Evolutionary conservation across 2,113 vertebrate species (phyloP).

Genomic region (Anhinga anhinga): DNA sequence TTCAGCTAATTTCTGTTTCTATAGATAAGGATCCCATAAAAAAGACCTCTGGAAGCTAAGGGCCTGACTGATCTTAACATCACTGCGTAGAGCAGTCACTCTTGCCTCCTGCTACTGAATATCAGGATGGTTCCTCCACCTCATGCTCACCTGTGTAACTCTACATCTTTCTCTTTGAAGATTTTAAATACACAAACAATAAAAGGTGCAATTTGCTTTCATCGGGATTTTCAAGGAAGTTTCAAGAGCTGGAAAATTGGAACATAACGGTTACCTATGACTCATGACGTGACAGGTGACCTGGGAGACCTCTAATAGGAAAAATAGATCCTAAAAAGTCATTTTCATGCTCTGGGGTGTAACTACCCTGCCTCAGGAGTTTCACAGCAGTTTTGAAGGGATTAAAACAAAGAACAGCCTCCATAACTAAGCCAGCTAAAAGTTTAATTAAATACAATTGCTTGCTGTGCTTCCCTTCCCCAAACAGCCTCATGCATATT

Average conservation of each 20-base stretch:
- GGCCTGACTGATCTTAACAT: not conserved
- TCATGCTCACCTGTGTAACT: not conserved
- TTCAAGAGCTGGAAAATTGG: not conserved
- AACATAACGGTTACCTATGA: not conserved
- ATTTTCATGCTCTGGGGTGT: not conserved
- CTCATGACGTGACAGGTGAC: not conserved
- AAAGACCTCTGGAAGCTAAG: not conserved
- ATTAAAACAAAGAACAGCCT: conserved; percentile 61
- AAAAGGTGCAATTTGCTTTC: not conserved
- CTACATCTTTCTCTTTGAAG: not conserved
- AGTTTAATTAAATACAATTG: conserved; percentile 80
- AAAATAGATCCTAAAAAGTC: not conserved
- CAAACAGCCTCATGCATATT: conserved; percentile 79
- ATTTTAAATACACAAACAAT: not conserved
- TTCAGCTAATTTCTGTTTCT: not conserved
- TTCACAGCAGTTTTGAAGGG: conserved; percentile 42
- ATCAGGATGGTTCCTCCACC: not conserved
- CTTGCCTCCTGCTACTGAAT: not conserved
- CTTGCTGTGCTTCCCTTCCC: conserved; percentile 68
- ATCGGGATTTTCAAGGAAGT: not conserved
- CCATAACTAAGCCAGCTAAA: conserved; percentile 65
- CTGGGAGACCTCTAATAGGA: not conserved
- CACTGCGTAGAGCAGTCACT: no score
- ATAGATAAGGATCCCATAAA: not conserved
- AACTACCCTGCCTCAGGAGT: conserved; percentile 17